Evolutionary conservation across 2,888 invertebrate genomes (phyloP), one percentile per base, ranked within the genome.

Genomic region (Epinotia demarniana): DNA sequence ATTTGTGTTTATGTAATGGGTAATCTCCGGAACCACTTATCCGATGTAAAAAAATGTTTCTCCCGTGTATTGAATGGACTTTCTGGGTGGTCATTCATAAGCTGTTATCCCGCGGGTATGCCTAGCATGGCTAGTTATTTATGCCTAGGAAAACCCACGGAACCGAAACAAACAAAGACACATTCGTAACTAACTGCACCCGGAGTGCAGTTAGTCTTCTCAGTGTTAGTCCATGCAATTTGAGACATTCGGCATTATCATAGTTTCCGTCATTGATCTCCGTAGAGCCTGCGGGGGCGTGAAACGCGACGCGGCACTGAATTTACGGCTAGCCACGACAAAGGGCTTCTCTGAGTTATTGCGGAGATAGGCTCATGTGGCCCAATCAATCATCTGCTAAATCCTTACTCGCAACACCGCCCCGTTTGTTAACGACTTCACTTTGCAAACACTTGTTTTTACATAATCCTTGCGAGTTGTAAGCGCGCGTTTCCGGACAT

Each of bases 301-400:
- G 88, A 85, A 86, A 85, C 86, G 85, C 85, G 82, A 83, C 80
- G 81, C 80, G 82, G 80, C 81, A 81, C 82, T 80, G 81, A 86
- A 86, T 87, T 86, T 88, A 88, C 84, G 84, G 83, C 53, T 53
- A 53, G 79, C 80, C 80, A 82, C 82, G 81, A 87, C 85, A 85
- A 85, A 82, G 84, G 84, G 84, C 82, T 80, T 83, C 81, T 81
- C 81, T 83, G 77, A 79, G 78, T 80, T 80, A 79, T 73, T 77
- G 75, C 69, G 75, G 78, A 78, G 80, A 75, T 75, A 79, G 63
- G 79, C 80, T 77, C 71, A 71, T 71, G 60, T 71, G 60, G 61
- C 55, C 70, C 67, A 67, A 75, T 75, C 72, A 72, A 72, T 75
- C 71, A 71, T 66, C 58, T 57, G 58, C 39, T 71, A 55, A 70